Evolutionary conservation across 1,140 invertebrate species (phyloP), one percentile per base, ranked within the genome.

Genomic region (Eriosoma lanigerum): DNA sequence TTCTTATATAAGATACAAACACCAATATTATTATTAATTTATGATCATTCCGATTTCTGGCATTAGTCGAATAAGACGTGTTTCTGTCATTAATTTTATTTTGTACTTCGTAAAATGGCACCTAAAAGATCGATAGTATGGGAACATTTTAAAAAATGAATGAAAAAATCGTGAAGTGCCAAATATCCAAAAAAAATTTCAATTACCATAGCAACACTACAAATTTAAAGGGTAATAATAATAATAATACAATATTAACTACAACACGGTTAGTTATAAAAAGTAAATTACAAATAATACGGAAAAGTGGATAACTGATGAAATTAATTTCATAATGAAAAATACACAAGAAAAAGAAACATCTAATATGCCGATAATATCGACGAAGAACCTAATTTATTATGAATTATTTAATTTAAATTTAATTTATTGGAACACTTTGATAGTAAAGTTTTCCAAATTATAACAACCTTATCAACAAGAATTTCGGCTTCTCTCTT

Each of bases 231-330:
- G 58, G 58, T 62, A 64, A 64, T 64, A 64, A 38, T 38, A 38
- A 38, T 38, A 38, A 38, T 38, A 4, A 38, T 4, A 4, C 3
- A 38, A 38, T 38, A 38, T 38, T 38, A 38, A 38, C 3, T 38
- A 38, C 32, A 38, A 8, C n/a, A n/a, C n/a, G n/a, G n/a, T n/a
- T n/a, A n/a, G n/a, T n/a, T n/a, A n/a, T n/a, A n/a, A n/a, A n/a
- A n/a, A n/a, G n/a, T n/a, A n/a, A n/a, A n/a, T n/a, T 48, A 44
- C 66, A 24, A 70, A 48, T 70, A 70, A 70, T 70, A 19, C 66
- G n/a, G 38, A 70, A 21, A 70, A 70, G 48, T 70, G 66, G 44
- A 48, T 70, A 70, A 66, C 32, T 13, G 66, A 68, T 24, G 66
- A 68, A 48, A 32, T 64, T 38, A 64, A 32, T 38, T 64, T 29